Conservation (phyloP, 2,888 invertebrate genomes). For the Drosophila prolongata region DNA sequence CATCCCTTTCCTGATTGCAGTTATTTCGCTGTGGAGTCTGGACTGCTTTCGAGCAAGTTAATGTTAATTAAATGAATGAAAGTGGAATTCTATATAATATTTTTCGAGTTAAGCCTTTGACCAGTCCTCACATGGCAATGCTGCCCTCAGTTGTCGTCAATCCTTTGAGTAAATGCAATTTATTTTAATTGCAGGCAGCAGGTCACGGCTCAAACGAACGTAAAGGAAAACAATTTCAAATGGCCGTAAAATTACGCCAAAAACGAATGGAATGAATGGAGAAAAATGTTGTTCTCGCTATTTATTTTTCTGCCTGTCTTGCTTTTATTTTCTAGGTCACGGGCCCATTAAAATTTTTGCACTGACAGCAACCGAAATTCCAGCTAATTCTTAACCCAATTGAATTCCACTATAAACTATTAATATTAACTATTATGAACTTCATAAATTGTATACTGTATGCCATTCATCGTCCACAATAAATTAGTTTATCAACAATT, state of each 20-base stretch:
- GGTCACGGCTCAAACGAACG: constrained; percentile 33
- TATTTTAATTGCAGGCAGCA: constrained; percentile 62
- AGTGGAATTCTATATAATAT: background rate
- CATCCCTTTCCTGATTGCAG: background rate
- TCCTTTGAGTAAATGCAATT: constrained; percentile 62
- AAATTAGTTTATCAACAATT: too few species aligned
- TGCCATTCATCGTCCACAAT: too few species aligned
- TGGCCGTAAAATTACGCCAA: constrained; percentile 29
- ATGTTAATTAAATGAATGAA: constrained; percentile 1
- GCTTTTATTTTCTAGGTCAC: constrained; percentile 41
- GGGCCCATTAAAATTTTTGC: constrained; percentile 54
- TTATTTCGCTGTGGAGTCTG: background rate
- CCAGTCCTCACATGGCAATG: constrained; percentile 11
- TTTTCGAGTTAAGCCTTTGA: constrained; percentile 11
- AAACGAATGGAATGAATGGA: constrained; percentile 21
- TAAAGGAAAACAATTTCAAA: constrained; percentile 44
- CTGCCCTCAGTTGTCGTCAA: constrained; percentile 13
- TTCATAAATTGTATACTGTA: too few species aligned
- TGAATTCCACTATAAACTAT: background rate
- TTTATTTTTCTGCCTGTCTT: constrained; percentile 2
- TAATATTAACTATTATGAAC: too few species aligned
- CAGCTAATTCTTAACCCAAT: background rate
- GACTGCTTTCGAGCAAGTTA: background rate
- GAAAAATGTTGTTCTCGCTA: background rate
- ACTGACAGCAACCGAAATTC: constrained; percentile 5